Percentiles rank a stretch among this genome's conserved stretches.
These are phyloP conservation scores for Tridacna gigas DNA, from an alignment of 2,888 invertebrate species.

Conservation along the genomic window DNA sequence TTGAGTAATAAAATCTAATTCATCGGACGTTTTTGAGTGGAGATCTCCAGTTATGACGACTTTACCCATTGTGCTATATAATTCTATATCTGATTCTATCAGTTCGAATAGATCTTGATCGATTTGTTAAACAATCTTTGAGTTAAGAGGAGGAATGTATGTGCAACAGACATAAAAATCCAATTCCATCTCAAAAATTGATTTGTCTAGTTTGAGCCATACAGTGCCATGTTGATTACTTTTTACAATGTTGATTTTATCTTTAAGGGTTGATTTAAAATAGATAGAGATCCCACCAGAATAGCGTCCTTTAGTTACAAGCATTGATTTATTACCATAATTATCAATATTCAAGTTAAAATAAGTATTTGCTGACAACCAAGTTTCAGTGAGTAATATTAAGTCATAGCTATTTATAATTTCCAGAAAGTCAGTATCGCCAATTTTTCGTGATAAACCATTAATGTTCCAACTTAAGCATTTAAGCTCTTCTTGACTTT, in stretches of 20 bases:
- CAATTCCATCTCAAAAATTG: no score
- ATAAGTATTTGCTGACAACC: not conserved
- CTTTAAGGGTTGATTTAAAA: no score
- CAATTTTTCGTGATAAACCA: not conserved
- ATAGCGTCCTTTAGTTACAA: not conserved
- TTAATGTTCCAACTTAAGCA: not conserved
- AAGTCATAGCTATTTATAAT: not conserved
- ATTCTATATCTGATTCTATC: constrained; percentile 7
- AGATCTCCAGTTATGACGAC: not conserved
- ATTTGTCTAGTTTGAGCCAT: no score
- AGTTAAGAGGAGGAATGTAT: not conserved
- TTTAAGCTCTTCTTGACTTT: not conserved
- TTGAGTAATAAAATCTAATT: not conserved
- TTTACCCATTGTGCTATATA: not conserved
- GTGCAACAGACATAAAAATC: not conserved
- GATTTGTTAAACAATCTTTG: not conserved
- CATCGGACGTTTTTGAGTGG: not conserved
- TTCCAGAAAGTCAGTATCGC: not conserved
- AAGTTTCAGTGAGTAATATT: not conserved
- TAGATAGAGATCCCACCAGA: no score
- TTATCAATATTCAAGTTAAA: not conserved
- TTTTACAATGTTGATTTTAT: no score
- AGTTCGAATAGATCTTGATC: not conserved
- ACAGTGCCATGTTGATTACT: no score
- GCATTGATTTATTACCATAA: not conserved